Conservation (phyloP, 2,113 vertebrate species). For the Plectropomus leopardus region DNA sequence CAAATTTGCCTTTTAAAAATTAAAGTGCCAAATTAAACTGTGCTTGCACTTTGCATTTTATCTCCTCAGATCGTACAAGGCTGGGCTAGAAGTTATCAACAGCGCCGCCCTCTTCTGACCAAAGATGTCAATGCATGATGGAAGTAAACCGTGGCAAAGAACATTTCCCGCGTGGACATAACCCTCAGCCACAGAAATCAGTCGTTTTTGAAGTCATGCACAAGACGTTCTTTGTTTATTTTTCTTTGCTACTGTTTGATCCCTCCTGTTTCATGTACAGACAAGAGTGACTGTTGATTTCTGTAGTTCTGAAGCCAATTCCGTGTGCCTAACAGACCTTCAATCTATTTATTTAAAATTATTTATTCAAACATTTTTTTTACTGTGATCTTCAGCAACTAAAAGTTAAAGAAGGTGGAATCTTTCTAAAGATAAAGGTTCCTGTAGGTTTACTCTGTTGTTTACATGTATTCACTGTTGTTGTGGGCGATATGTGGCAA, state of each 20-base stretch:
- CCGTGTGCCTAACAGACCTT: conserved; percentile 48
- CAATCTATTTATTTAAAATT: conserved; percentile 74
- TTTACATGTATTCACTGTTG: conserved; percentile 43
- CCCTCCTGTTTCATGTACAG: conserved; percentile 6
- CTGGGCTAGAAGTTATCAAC: conserved; percentile 88
- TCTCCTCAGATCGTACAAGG: conserved; percentile 86
- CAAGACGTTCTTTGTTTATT: background rate
- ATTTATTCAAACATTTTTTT: conserved; percentile 70
- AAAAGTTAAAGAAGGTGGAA: background rate
- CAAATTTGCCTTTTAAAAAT: background rate
- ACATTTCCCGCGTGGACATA: conserved; percentile 9
- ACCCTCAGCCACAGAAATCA: conserved; percentile 26
- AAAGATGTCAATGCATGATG: conserved; percentile 83
- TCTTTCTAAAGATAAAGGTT: background rate
- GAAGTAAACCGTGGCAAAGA: conserved; percentile 7
- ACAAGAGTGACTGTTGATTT: conserved; percentile 6
- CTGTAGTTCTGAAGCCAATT: conserved; percentile 43
- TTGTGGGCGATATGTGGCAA: conserved; percentile 25
- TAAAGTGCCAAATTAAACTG: background rate
- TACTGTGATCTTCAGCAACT: conserved; percentile 23
- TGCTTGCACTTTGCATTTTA: conserved; percentile 6
- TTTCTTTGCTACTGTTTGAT: conserved; percentile 20
- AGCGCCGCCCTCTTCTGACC: conserved; percentile 84
- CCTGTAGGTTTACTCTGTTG: conserved; percentile 30
- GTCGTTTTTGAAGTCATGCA: conserved; percentile 21